Percentiles rank a stretch among this genome's conserved stretches.
These are phyloP conservation scores for Cassiopea andromeda DNA, from an alignment of 30 jellyfish, hydroid and myxozoan genomes.

Conservation along the genomic window DNA sequence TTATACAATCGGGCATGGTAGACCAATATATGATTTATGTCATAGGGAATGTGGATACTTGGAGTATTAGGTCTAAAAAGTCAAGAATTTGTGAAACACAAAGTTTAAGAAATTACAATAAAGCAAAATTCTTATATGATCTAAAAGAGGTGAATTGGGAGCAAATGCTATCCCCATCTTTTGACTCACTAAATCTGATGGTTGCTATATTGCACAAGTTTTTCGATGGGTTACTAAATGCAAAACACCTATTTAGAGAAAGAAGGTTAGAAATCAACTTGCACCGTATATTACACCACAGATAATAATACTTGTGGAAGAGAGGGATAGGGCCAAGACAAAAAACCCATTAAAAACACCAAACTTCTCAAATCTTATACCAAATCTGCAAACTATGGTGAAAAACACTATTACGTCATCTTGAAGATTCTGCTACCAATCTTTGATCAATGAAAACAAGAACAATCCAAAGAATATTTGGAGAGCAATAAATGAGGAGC, in stretches of 20 bases:
- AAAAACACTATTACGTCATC: too few relatives aligned
- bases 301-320: slow-evolving; percentile 18
- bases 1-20: slow-evolving; percentile 25
- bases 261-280: slow-evolving; percentile 13
- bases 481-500: too few relatives aligned
- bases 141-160: slow-evolving; percentile 40
- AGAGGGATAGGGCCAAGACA: slow-evolving; percentile 35
- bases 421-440: too few relatives aligned
- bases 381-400: too few relatives aligned
- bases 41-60: slow-evolving; percentile 8
- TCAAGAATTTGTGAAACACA: slow-evolving; percentile 3
- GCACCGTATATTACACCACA: slow-evolving; percentile 29
- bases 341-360: too few relatives aligned
- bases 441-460: too few relatives aligned
- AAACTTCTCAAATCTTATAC: too few relatives aligned
- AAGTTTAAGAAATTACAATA: slow-evolving; percentile 4
- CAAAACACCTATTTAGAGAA: neutral
- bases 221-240: slow-evolving; percentile 5
- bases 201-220: slow-evolving; percentile 40
- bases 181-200: slow-evolving; percentile 13
- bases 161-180: slow-evolving; percentile 25
- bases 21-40: slow-evolving; percentile 36
- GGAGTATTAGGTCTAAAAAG: slow-evolving; percentile 1
- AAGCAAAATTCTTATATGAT: slow-evolving; percentile 17
- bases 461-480: too few relatives aligned